phyloP scores from a whole-genome alignment of 2,113 vertebrate species.

The Typhlomys cinereus region DNA sequence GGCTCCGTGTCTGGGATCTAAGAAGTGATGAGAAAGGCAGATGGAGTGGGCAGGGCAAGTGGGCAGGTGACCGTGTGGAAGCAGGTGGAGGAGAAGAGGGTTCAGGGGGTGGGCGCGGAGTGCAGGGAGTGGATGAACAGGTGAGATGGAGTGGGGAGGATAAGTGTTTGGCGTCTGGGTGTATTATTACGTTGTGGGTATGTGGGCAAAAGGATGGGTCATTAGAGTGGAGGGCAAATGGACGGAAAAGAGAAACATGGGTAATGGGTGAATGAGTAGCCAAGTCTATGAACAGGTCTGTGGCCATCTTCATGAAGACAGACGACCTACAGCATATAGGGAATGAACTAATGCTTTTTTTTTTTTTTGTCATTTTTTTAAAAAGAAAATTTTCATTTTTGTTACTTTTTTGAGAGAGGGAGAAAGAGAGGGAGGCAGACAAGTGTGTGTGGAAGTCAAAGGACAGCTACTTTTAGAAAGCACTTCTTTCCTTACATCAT shows the following conservation, averaged over 20 bases:
- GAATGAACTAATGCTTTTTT: background rate
- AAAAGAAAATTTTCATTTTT: too few species aligned
- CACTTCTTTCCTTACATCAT: too few species aligned
- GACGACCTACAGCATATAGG: background rate
- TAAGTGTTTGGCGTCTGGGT: background rate
- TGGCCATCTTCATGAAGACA: background rate
- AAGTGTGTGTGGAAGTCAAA: too few species aligned
- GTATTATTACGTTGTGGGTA: background rate
- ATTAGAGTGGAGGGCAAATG: background rate
- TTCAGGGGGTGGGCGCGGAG: background rate
- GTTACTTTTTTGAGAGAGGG: too few species aligned
- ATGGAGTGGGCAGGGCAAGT: background rate
- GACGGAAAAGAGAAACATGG: background rate
- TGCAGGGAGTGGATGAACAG: too few species aligned
- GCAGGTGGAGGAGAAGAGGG: background rate
- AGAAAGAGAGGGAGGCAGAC: too few species aligned
- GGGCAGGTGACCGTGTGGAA: background rate
- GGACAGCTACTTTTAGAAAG: too few species aligned
- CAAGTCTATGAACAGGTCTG: background rate
- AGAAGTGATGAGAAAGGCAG: background rate
- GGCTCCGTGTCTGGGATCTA: background rate
- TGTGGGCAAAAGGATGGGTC: background rate
- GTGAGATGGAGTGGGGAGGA: background rate
- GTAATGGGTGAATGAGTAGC: background rate
- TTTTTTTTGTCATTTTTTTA: background rate